Percentiles rank a stretch among this genome's conserved stretches.
phyloP scores from a whole-genome alignment of 2,113 vertebrate species.

The Elachura formosa region DNA sequence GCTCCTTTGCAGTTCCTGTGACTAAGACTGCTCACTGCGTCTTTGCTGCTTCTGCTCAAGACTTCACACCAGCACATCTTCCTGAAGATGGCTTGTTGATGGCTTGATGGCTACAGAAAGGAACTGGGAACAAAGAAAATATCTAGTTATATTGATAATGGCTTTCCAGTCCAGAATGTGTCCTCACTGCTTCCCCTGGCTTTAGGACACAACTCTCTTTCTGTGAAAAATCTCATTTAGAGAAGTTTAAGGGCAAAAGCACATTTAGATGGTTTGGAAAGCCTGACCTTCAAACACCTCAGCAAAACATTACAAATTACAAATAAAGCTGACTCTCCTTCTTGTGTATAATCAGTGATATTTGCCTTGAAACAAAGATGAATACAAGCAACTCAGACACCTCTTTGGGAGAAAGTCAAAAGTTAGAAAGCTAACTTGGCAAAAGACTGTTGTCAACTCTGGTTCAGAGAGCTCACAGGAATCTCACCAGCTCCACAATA shows the following conservation, averaged over 20 bases:
- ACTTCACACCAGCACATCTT: neutral
- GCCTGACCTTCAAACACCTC: neutral
- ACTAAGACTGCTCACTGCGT: neutral
- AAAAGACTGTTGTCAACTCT: neutral
- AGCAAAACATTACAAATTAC: neutral
- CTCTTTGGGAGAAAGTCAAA: neutral
- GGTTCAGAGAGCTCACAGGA: neutral
- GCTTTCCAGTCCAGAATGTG: neutral
- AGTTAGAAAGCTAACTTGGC: neutral
- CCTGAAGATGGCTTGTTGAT: too few relatives aligned
- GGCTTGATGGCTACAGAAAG: neutral
- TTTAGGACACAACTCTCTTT: neutral
- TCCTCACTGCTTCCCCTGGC: neutral
- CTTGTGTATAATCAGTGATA: neutral
- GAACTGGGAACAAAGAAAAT: neutral
- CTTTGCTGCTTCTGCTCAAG: neutral
- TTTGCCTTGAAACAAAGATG: neutral
- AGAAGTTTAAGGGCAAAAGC: neutral
- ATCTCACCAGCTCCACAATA: neutral
- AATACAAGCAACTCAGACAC: neutral
- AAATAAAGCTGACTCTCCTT: neutral
- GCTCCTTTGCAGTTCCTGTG: neutral
- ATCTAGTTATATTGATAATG: fast-evolving
- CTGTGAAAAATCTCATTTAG: neutral
- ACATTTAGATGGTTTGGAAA: neutral